These are phyloP conservation scores for Podabrus alpinus DNA, from an alignment of 2,888 invertebrate genomes.

Conservation along the genomic window DNA sequence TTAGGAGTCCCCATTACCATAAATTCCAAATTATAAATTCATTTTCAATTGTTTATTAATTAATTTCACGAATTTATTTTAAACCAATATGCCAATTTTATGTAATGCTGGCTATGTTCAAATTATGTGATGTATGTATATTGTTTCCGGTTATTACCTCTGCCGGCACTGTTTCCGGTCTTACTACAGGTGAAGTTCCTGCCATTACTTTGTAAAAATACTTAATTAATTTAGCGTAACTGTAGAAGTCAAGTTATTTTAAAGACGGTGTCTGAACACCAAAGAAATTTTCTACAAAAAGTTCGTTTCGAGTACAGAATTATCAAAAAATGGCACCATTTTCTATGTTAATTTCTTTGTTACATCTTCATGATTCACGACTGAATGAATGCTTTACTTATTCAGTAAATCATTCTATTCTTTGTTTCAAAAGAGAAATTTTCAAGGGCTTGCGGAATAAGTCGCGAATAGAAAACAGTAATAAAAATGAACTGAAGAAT, in stretches of 20 bases:
- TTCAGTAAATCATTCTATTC: not conserved
- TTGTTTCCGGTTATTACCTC: conserved; percentile 18
- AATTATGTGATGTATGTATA: conserved; percentile 4
- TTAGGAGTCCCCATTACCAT: not conserved
- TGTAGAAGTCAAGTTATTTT: not conserved
- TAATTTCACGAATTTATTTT: not conserved
- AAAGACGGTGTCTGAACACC: not conserved
- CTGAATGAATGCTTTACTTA: not conserved
- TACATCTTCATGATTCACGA: not conserved
- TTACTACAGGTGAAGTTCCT: conserved; percentile 20
- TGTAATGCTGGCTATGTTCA: not conserved
- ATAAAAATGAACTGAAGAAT: not conserved
- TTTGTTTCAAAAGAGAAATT: not conserved
- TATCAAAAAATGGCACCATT: not conserved
- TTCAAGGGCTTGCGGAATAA: not conserved
- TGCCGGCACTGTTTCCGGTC: conserved; percentile 18
- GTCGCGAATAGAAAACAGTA: not conserved
- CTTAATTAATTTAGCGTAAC: conserved; percentile 7
- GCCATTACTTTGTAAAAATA: conserved; percentile 11
- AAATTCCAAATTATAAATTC: not conserved
- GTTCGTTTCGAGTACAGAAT: not conserved
- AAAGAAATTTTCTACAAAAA: not conserved
- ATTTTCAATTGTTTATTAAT: not conserved
- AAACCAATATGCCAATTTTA: not conserved
- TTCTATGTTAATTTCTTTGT: not conserved